phyloP scores from a whole-genome alignment of 1,140 invertebrate genomes.

The Psix sp. region DNA sequence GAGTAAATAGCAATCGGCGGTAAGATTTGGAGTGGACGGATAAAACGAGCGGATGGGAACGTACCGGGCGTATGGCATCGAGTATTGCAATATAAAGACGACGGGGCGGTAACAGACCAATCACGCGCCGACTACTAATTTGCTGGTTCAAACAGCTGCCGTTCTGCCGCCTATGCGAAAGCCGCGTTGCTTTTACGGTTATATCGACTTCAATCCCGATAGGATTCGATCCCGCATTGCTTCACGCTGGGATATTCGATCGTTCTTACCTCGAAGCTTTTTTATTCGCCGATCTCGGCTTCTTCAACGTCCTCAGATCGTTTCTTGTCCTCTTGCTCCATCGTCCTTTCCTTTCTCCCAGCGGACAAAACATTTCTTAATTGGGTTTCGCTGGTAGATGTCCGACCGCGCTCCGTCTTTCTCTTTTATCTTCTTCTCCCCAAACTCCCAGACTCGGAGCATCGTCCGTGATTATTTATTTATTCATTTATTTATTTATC shows the following conservation, averaged over 20 bases:
- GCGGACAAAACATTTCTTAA: conserved; percentile 78
- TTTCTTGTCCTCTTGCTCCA: conserved; percentile 53
- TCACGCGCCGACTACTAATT: conserved; percentile 78
- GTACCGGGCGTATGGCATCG: conserved; percentile 43
- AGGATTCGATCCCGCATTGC: conserved; percentile 66
- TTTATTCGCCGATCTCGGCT: conserved; percentile 64
- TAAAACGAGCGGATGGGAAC: conserved; percentile 52
- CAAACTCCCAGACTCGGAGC: conserved; percentile 21
- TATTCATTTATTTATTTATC: conserved; percentile 54
- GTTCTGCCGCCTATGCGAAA: conserved; percentile 74
- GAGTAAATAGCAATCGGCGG: conserved; percentile 73
- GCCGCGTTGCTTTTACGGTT: conserved; percentile 64
- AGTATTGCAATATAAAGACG: conserved; percentile 70
- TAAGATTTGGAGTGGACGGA: conserved; percentile 51
- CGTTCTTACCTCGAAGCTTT: conserved; percentile 64
- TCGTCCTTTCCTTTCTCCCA: conserved; percentile 50
- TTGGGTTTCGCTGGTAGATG: conserved; percentile 71
- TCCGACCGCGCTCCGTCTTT: conserved; percentile 55
- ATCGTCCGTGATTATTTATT: conserved; percentile 61
- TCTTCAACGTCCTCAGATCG: conserved; percentile 44
- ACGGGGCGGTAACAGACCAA: conserved; percentile 77
- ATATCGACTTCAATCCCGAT: conserved; percentile 69
- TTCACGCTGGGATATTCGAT: conserved; percentile 72
- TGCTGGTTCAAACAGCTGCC: conserved; percentile 77
- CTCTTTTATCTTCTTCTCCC: conserved; percentile 52